Conservation (phyloP, 2,888 invertebrate species). For the Acanthosepion pharaonis region DNA sequence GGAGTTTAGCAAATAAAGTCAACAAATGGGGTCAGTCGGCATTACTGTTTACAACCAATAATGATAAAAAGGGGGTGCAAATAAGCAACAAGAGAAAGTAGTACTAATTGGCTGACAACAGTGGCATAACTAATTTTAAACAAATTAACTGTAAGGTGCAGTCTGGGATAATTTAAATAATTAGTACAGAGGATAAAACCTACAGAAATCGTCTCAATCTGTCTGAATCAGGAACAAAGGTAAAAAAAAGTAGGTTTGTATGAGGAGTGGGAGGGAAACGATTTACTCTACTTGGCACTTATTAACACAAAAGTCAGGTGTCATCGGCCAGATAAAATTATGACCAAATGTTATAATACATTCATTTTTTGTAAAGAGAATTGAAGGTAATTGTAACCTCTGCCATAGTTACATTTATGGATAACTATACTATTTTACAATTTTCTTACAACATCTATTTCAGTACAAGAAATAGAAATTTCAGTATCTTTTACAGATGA, state of each 20-base stretch:
- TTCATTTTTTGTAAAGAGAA: too few relatives aligned
- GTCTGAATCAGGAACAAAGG: not conserved
- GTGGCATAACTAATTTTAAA: not conserved
- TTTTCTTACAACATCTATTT: too few relatives aligned
- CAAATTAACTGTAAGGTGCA: not conserved
- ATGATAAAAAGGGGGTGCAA: not conserved
- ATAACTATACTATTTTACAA: too few relatives aligned
- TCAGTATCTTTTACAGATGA: too few relatives aligned
- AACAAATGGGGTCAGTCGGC: not conserved
- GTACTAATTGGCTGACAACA: not conserved
- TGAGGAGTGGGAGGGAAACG: not conserved
- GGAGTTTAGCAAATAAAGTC: not conserved
- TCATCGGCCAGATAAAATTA: too few relatives aligned
- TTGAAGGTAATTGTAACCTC: too few relatives aligned
- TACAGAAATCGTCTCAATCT: not conserved
- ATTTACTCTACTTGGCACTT: not conserved
- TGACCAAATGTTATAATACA: too few relatives aligned
- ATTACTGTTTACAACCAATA: not conserved
- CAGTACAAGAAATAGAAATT: too few relatives aligned
- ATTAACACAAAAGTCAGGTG: too few relatives aligned
- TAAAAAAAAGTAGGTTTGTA: not conserved
- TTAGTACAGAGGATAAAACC: not conserved
- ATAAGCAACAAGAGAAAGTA: not conserved
- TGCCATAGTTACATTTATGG: too few relatives aligned
- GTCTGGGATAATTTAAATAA: not conserved